A percentile compares a stretch with the other conserved stretches of the same genome.
These are phyloP conservation scores for Neogobius melanostomus DNA, from an alignment of 2,113 vertebrate species.

Conservation along the genomic window DNA sequence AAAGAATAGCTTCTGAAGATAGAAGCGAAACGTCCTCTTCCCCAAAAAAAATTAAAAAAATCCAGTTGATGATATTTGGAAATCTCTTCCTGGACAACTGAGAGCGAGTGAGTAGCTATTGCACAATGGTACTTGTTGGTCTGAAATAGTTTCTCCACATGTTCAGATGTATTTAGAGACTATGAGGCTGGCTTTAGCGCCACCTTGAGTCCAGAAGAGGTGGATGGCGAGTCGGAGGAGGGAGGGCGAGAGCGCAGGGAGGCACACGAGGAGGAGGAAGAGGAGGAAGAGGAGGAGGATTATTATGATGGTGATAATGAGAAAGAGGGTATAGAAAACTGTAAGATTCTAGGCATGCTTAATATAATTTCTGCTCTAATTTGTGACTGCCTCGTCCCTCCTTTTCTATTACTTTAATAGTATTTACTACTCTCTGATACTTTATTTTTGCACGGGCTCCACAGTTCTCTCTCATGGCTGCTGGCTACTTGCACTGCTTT, in stretches of 20 bases:
- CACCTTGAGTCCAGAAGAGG: conserved; percentile 60
- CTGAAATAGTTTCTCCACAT: conserved; percentile 38
- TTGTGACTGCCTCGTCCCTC: no score
- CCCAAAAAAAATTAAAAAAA: no score
- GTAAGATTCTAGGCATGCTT: conserved; percentile 62
- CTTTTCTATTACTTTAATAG: no score
- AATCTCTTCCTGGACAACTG: no score
- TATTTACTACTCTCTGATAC: conserved; percentile 4
- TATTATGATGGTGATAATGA: conserved; percentile 4
- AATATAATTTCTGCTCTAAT: no score
- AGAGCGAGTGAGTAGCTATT: no score
- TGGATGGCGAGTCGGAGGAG: conserved; percentile 53
- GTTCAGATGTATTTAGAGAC: conserved; percentile 71
- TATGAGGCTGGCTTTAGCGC: conserved; percentile 73
- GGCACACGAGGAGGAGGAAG: conserved; percentile 32
- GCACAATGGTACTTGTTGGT: no score
- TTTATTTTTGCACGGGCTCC: conserved; percentile 28
- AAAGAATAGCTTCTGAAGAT: no score
- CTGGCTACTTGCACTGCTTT: not conserved
- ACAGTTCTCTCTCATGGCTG: conserved; percentile 26
- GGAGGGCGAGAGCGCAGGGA: conserved; percentile 48
- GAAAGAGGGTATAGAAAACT: conserved; percentile 71
- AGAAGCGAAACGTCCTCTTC: no score
- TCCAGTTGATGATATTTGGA: no score
- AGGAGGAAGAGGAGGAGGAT: conserved; percentile 25